Evolutionary conservation across 1,140 invertebrate genomes (phyloP).

Genomic region (Ceratosolen fusciceps): DNA sequence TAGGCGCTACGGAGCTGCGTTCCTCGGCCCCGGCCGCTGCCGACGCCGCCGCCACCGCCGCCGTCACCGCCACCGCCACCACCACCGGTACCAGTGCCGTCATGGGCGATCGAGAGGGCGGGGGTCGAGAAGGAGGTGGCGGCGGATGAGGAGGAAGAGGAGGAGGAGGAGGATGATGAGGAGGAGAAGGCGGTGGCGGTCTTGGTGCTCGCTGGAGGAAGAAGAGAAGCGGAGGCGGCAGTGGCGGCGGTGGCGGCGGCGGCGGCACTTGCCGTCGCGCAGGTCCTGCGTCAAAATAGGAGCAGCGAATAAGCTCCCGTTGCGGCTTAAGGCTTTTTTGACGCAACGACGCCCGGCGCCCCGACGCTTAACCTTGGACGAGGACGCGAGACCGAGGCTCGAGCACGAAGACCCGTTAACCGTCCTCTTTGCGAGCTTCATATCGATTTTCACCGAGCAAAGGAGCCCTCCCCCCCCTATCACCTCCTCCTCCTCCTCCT

Average conservation of each 20-base stretch:
- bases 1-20: not conserved
- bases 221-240: not conserved
- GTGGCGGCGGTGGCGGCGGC: not conserved
- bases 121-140: too few relatives aligned
- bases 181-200: not conserved
- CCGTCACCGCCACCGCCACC: not conserved
- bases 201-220: too few relatives aligned
- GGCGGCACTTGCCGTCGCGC: not conserved
- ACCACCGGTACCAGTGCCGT: not conserved
- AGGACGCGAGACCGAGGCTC: not conserved
- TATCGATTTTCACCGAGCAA: too few relatives aligned
- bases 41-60: not conserved
- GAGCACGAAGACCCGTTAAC: too few relatives aligned
- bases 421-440: too few relatives aligned
- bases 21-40: not conserved
- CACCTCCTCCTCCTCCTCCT: too few relatives aligned
- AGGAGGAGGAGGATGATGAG: not conserved
- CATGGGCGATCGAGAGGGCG: too few relatives aligned
- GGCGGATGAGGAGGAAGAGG: too few relatives aligned
- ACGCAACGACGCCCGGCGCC: too few relatives aligned
- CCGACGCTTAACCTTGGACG: too few relatives aligned
- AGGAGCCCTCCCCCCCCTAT: too few relatives aligned
- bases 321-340: too few relatives aligned
- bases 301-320: not conserved
- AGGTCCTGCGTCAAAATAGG: constrained; percentile 19